Evolutionary conservation across 1,140 invertebrate genomes (phyloP).

Genomic region (Aleiodes sp.): DNA sequence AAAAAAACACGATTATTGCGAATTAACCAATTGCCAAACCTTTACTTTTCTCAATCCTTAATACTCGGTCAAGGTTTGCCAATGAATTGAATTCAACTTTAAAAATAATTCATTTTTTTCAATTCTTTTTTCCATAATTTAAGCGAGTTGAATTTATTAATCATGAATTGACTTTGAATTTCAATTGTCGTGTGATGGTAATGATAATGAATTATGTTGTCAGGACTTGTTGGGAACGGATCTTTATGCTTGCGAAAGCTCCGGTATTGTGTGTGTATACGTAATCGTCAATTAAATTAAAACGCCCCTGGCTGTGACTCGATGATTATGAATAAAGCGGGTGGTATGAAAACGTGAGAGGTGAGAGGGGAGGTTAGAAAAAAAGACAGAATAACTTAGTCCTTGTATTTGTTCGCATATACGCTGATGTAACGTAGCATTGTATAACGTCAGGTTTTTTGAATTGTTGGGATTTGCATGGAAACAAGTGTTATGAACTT

Average conservation of each 20-base stretch:
- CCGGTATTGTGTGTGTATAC: slow-evolving; percentile 21
- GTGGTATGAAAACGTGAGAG: slow-evolving; percentile 22
- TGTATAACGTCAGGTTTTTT: slow-evolving; percentile 51
- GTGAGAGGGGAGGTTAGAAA: slow-evolving; percentile 32
- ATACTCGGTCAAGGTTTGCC: slow-evolving; percentile 29
- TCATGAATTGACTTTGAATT: slow-evolving; percentile 7
- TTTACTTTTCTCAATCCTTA: too few species aligned
- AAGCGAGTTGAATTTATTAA: background rate
- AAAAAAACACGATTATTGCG: background rate
- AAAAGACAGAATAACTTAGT: slow-evolving; percentile 31
- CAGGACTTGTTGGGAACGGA: slow-evolving; percentile 19
- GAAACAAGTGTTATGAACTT: slow-evolving; percentile 13
- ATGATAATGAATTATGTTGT: slow-evolving; percentile 29
- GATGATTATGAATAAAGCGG: slow-evolving; percentile 49
- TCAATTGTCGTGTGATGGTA: slow-evolving; percentile 16
- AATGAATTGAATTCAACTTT: background rate
- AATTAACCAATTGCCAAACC: slow-evolving; percentile 25
- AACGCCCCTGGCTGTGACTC: slow-evolving; percentile 39
- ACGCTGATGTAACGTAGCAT: slow-evolving; percentile 45
- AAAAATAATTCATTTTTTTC: background rate
- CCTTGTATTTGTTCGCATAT: slow-evolving; percentile 50
- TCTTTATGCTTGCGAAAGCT: slow-evolving; percentile 32
- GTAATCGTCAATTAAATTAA: slow-evolving; percentile 52
- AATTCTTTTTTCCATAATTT: slow-evolving; percentile 3
- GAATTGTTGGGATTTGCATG: slow-evolving; percentile 48